These are phyloP conservation scores for Arctopsyche grandis DNA, from an alignment of 1,140 invertebrate genomes.

Conservation along the genomic window DNA sequence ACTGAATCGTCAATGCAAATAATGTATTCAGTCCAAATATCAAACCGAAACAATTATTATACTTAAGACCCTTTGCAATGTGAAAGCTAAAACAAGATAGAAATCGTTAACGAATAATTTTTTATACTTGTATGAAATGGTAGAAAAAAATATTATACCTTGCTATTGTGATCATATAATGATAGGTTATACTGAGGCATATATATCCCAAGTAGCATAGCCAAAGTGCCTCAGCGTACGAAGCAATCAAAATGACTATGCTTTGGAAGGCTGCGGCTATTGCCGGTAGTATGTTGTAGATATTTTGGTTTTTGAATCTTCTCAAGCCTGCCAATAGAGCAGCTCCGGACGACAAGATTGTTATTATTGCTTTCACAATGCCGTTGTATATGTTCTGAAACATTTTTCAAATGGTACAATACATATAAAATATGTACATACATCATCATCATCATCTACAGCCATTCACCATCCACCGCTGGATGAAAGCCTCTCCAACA, in stretches of 20 bases:
- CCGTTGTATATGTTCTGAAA: constrained; percentile 75
- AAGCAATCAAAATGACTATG: constrained; percentile 70
- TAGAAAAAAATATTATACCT: constrained; percentile 68
- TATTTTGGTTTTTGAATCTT: constrained; percentile 55
- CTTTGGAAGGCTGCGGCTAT: constrained; percentile 71
- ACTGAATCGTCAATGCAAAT: constrained; percentile 80
- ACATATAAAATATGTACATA: too few species aligned
- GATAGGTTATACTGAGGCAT: constrained; percentile 80
- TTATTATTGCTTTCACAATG: constrained; percentile 79
- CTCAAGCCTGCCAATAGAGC: constrained; percentile 65
- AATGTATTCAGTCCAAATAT: constrained; percentile 93
- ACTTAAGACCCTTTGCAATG: constrained; percentile 80
- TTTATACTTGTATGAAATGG: too few species aligned
- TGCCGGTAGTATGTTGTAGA: constrained; percentile 64
- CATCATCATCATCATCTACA: too few species aligned
- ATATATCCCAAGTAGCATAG: constrained; percentile 81
- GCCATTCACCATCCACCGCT: too few species aligned
- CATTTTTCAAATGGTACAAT: neutral
- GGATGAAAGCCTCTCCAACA: too few species aligned
- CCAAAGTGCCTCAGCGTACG: constrained; percentile 72
- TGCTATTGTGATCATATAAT: constrained; percentile 86
- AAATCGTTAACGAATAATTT: neutral
- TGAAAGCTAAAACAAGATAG: constrained; percentile 73
- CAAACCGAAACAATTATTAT: constrained; percentile 84
- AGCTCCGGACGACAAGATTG: constrained; percentile 73